Conservation (phyloP, 2,888 invertebrate genomes). For the Neria commutata region DNA sequence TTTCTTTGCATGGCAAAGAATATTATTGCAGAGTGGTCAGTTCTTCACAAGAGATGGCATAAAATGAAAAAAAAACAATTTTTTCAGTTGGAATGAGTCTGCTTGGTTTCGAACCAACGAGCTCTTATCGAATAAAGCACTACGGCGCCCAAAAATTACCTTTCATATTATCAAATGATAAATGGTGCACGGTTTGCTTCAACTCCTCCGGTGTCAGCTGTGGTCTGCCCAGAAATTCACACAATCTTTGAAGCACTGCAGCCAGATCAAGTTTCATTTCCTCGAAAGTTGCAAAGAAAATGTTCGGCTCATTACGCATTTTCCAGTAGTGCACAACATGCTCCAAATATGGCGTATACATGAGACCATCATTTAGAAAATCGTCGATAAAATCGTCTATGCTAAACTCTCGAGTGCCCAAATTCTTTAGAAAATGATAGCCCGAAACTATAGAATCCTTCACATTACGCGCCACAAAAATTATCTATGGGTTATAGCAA, state of each 20-base stretch:
- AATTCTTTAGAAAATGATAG: slow-evolving; percentile 70
- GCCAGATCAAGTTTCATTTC: slow-evolving; percentile 42
- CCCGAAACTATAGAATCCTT: slow-evolving; percentile 80
- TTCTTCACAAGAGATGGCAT: no score
- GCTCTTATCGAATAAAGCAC: no score
- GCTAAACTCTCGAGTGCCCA: slow-evolving; percentile 66
- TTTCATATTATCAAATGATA: slow-evolving; percentile 39
- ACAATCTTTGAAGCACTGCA: slow-evolving; percentile 29
- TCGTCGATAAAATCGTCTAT: slow-evolving; percentile 62
- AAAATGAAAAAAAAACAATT: no score
- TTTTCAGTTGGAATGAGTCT: no score
- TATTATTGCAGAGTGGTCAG: no score
- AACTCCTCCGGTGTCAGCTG: slow-evolving; percentile 23
- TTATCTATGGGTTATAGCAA: background rate
- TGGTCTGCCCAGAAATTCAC: slow-evolving; percentile 26
- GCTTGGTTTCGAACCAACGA: no score
- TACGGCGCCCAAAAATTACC: no score
- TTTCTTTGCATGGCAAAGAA: no score
- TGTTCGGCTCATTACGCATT: slow-evolving; percentile 37
- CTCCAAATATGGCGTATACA: slow-evolving; percentile 37
- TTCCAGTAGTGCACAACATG: slow-evolving; percentile 47
- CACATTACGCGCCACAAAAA: no score
- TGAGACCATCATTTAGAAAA: slow-evolving; percentile 26
- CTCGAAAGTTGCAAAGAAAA: slow-evolving; percentile 47
- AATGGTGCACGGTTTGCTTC: slow-evolving; percentile 21